phyloP scores from a whole-genome alignment of 2,113 vertebrate species.

The Odocoileus virginianus region DNA sequence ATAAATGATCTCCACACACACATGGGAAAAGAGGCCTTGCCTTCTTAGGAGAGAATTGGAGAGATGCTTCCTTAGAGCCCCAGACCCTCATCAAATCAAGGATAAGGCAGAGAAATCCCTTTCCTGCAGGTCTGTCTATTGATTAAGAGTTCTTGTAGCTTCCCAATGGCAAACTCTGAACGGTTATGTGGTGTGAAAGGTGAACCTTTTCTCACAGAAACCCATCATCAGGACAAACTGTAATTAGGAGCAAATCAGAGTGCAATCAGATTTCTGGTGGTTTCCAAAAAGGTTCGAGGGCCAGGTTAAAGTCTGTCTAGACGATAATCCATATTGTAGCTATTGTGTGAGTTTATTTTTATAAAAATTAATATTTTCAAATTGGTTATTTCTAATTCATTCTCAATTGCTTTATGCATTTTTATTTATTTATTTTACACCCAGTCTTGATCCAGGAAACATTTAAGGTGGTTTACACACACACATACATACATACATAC shows the following conservation, averaged over 20 bases:
- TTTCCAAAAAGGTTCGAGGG: not conserved
- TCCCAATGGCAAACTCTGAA: not conserved
- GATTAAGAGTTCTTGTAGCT: not conserved
- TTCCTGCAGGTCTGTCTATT: not conserved
- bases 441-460: not conserved
- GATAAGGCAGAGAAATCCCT: not conserved
- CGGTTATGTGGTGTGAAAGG: not conserved
- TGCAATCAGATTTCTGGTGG: not conserved
- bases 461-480: not conserved
- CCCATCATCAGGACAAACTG: not conserved
- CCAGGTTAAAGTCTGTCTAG: not conserved
- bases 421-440: not conserved
- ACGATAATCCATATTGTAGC: not conserved
- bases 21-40: not conserved
- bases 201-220: not conserved
- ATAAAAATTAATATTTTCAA: not conserved
- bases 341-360: not conserved
- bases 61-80: not conserved
- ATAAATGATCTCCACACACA: not conserved
- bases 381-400: not conserved
- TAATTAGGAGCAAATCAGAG: not conserved
- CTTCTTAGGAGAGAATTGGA: not conserved
- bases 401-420: not conserved
- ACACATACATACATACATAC: fast-evolving
- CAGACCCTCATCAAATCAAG: not conserved